These are phyloP conservation scores for Myrmecobius fasciatus DNA, from an alignment of 2,113 vertebrate species.

Conservation along the genomic window DNA sequence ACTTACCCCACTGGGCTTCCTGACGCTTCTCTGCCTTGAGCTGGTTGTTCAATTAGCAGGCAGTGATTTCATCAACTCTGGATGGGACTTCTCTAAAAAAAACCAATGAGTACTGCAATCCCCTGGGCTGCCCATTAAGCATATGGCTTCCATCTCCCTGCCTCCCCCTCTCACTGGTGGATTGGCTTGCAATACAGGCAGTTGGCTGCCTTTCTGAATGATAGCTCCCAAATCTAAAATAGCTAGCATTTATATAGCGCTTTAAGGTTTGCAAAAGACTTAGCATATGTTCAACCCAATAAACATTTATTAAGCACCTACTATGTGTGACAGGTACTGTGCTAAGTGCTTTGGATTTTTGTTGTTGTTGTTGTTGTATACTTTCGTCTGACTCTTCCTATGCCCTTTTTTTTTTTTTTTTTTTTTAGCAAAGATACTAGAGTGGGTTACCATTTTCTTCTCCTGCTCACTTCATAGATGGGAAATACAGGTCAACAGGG, in stretches of 20 bases:
- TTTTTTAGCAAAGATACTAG: background rate
- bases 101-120: background rate
- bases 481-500: background rate
- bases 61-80: background rate
- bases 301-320: background rate
- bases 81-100: background rate
- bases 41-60: constrained; percentile 1
- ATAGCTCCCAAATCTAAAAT: background rate
- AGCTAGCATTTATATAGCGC: background rate
- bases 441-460: background rate
- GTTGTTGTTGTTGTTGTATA: background rate
- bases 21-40: background rate
- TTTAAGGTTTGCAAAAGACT: background rate
- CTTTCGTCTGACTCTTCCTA: background rate
- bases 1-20: background rate
- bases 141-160: background rate
- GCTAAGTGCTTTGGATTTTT: background rate
- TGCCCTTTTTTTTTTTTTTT: too few relatives aligned
- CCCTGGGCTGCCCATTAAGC: background rate
- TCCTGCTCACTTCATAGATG: background rate
- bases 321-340: background rate
- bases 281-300: background rate
- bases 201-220: background rate
- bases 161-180: background rate
- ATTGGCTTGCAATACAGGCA: background rate